Conservation (phyloP, 2,888 invertebrate species). For the Ophioninae sp. region DNA sequence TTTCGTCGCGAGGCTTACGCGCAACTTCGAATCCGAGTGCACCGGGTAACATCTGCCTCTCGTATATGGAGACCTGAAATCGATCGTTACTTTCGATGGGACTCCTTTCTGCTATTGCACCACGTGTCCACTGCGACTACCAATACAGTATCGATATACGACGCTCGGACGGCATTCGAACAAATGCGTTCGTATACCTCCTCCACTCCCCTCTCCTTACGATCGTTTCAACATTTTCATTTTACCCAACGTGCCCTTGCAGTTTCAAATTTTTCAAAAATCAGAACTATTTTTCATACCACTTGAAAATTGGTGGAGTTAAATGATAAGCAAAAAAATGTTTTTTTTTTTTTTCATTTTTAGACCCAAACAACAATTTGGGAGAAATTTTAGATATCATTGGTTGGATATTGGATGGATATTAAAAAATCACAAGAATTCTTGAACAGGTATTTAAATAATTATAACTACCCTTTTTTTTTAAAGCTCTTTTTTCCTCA, state of each 20-base stretch:
- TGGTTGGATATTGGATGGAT: too few species aligned
- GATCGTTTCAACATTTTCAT: constrained; percentile 5
- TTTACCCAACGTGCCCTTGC: neutral
- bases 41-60: constrained; percentile 57
- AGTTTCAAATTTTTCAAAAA: constrained; percentile 7
- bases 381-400: too few species aligned
- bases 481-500: too few species aligned
- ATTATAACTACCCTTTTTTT: too few species aligned
- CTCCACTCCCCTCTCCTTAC: constrained; percentile 1
- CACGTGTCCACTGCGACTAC: constrained; percentile 31
- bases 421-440: too few species aligned
- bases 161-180: constrained; percentile 40
- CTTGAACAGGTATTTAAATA: too few species aligned
- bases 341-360: too few species aligned
- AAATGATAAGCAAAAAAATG: too few species aligned
- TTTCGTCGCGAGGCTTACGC: constrained; percentile 29
- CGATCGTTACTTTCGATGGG: constrained; percentile 61
- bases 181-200: constrained; percentile 9
- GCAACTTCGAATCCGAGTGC: constrained; percentile 43
- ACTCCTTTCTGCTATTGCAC: constrained; percentile 37
- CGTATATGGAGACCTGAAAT: constrained; percentile 48
- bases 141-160: constrained; percentile 11
- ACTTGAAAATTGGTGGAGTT: neutral
- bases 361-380: too few species aligned
- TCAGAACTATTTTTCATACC: neutral